These are phyloP conservation scores for Agonopterix heracliana DNA, from an alignment of 2,888 invertebrate species.

Conservation along the genomic window DNA sequence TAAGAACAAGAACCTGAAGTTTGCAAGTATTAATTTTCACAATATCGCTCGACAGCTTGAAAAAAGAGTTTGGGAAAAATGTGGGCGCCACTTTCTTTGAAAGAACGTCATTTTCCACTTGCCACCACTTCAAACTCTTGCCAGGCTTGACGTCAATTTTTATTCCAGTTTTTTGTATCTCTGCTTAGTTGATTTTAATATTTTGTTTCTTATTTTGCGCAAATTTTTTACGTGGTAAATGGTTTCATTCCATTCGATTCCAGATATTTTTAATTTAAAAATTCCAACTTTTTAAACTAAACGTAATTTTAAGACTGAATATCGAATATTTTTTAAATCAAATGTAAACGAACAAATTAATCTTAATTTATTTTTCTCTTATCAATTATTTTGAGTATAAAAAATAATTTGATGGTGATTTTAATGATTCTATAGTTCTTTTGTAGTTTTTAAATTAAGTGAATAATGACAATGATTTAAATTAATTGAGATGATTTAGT, in stretches of 20 bases:
- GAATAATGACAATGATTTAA: slow-evolving; percentile 19
- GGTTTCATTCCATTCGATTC: slow-evolving; percentile 15
- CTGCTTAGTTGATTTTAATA: neutral
- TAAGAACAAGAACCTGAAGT: no score
- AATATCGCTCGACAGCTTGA: no score
- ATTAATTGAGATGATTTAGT: slow-evolving; percentile 31
- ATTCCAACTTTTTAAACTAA: slow-evolving; percentile 14
- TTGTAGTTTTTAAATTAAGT: slow-evolving; percentile 25
- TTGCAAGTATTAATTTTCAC: no score
- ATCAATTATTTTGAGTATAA: slow-evolving; percentile 19
- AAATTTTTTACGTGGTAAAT: neutral
- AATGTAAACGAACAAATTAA: neutral
- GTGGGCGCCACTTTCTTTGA: no score
- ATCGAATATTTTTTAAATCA: slow-evolving; percentile 21
- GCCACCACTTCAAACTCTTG: no score
- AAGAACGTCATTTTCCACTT: no score
- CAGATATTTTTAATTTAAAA: slow-evolving; percentile 12
- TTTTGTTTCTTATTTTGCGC: neutral
- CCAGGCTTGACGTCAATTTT: neutral
- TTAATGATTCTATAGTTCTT: slow-evolving; percentile 16
- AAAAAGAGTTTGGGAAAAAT: no score
- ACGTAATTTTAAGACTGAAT: slow-evolving; percentile 33
- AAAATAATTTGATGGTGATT: slow-evolving; percentile 8
- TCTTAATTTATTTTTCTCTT: slow-evolving; percentile 20
- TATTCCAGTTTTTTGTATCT: neutral